phyloP scores from a whole-genome alignment of 2,797 vertebrate genomes.

The Emys orbicularis region DNA sequence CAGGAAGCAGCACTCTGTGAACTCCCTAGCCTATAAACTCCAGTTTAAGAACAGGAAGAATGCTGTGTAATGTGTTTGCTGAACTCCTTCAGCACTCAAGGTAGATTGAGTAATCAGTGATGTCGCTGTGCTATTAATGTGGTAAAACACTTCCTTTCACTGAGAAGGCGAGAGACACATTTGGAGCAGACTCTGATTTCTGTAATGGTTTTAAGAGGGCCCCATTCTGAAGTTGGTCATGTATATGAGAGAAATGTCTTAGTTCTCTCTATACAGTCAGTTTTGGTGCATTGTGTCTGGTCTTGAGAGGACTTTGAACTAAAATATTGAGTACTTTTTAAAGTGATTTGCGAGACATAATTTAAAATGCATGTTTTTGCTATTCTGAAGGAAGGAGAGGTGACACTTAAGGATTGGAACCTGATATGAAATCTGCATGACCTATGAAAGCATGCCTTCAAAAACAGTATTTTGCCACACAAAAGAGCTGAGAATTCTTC shows the following conservation, averaged over 20 bases:
- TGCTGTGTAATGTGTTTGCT: constrained; percentile 27
- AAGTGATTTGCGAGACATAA: not conserved
- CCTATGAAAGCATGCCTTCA: not conserved
- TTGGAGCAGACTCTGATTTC: not conserved
- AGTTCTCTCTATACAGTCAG: not conserved
- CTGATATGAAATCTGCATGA: not conserved
- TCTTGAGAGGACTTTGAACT: not conserved
- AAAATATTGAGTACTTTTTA: not conserved
- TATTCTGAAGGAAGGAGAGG: not conserved
- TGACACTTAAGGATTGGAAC: not conserved
- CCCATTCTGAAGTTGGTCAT: not conserved
- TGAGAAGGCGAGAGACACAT: not conserved
- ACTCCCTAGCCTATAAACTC: constrained; percentile 56
- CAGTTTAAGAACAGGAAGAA: constrained; percentile 52
- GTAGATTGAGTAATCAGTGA: not conserved
- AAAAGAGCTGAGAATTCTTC: not conserved
- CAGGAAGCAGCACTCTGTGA: constrained; percentile 60
- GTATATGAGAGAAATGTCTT: not conserved
- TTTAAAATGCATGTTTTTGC: not conserved
- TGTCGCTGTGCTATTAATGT: not conserved
- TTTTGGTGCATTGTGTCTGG: constrained; percentile 6
- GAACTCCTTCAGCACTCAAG: constrained; percentile 17
- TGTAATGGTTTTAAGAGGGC: not conserved
- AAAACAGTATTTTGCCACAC: not conserved
- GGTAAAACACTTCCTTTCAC: not conserved